Conservation (phyloP, 2,113 vertebrate genomes). For the Pteropus alecto region DNA sequence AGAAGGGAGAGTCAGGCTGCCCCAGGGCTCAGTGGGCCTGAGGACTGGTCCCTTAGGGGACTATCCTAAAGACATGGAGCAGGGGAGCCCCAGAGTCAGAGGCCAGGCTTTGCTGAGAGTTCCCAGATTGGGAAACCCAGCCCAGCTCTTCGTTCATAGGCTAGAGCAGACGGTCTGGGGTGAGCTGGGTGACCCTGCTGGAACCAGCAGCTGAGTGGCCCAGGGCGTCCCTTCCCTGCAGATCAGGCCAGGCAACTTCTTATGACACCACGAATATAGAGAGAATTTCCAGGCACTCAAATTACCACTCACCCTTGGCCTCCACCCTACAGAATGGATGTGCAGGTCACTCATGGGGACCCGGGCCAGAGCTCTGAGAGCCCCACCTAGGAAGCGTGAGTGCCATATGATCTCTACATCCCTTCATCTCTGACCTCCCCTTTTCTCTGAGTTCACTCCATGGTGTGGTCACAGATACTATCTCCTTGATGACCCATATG, state of each 20-base stretch:
- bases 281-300: not conserved
- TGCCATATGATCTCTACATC: not conserved
- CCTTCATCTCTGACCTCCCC: not conserved
- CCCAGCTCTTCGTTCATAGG: not conserved
- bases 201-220: not conserved
- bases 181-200: not conserved
- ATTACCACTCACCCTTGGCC: not conserved
- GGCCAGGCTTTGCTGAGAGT: not conserved
- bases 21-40: not conserved
- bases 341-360: not conserved
- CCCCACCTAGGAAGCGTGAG: not conserved
- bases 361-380: not conserved
- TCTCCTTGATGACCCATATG: not conserved
- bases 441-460: not conserved
- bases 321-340: not conserved
- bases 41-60: not conserved
- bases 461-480: not conserved
- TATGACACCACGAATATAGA: not conserved
- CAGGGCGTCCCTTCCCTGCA: not conserved
- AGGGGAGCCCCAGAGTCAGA: not conserved
- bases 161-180: not conserved
- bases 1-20: not conserved
- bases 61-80: not conserved
- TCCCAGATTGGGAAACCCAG: not conserved
- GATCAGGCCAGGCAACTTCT: not conserved